Percentiles rank a stretch among this genome's conserved stretches.
These are phyloP conservation scores for Verasper variegatus DNA, from an alignment of 2,113 vertebrate species.

Conservation along the genomic window DNA sequence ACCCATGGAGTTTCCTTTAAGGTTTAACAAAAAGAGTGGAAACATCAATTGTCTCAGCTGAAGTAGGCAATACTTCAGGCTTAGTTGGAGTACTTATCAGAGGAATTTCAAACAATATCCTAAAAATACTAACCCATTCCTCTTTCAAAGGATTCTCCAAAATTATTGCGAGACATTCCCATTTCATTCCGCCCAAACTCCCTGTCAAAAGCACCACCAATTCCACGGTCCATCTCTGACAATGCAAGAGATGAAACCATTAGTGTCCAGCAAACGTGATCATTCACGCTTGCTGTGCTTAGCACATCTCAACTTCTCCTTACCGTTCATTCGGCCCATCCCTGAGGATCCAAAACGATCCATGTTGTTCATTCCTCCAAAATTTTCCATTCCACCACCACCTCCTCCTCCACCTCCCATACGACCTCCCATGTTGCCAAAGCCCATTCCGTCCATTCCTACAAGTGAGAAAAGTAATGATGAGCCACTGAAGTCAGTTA, in stretches of 20 bases:
- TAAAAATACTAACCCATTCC: conserved; percentile 85
- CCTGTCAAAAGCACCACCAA: conserved; percentile 89
- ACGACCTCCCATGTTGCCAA: conserved; percentile 91
- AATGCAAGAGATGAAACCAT: conserved; percentile 72
- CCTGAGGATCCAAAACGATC: conserved; percentile 92
- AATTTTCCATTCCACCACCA: conserved; percentile 88
- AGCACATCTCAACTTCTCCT: conserved; percentile 36
- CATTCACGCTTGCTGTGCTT: conserved; percentile 23
- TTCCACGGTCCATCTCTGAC: conserved; percentile 91
- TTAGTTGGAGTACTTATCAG: background rate
- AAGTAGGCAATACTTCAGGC: background rate
- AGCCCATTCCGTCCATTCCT: conserved; percentile 97
- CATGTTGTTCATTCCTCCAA: conserved; percentile 89
- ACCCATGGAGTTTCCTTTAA: conserved; percentile 79
- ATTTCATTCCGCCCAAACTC: conserved; percentile 90
- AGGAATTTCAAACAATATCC: conserved; percentile 40
- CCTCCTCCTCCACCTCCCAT: conserved; percentile 84
- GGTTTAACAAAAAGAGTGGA: background rate
- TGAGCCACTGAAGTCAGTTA: background rate
- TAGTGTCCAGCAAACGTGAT: conserved; percentile 36
- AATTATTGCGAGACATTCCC: conserved; percentile 89
- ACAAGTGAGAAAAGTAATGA: conserved; percentile 53
- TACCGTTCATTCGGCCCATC: conserved; percentile 94
- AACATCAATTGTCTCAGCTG: background rate
- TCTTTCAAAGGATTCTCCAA: conserved; percentile 91